These are phyloP conservation scores for Holothuria glaberrima DNA, from an alignment of 35 echinoderm and acorn worm species.

Conservation along the genomic window DNA sequence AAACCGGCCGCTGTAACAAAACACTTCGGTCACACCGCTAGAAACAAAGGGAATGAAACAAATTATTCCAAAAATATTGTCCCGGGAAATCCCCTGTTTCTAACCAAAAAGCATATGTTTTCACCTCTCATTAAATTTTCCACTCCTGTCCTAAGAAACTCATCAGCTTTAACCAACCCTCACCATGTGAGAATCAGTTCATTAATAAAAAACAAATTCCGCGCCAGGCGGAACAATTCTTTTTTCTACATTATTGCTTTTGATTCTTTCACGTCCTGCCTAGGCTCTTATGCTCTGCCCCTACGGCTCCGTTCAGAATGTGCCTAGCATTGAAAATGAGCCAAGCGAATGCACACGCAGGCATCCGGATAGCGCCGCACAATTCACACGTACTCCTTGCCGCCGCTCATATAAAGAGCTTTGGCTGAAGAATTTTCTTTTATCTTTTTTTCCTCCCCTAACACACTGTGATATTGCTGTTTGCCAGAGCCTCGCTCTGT, in stretches of 20 bases:
- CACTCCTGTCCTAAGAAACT: slow-evolving; percentile 13
- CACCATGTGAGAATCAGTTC: slow-evolving; percentile 65
- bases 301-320: slow-evolving; percentile 52
- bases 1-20: slow-evolving; percentile 18
- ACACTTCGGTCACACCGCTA: slow-evolving; percentile 13
- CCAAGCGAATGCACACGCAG: slow-evolving; percentile 49
- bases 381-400: slow-evolving; percentile 42
- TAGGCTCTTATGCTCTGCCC: slow-evolving; percentile 30
- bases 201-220: slow-evolving; percentile 74
- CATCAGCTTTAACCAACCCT: slow-evolving; percentile 42
- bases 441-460: slow-evolving; percentile 42
- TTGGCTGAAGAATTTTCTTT: slow-evolving; percentile 50
- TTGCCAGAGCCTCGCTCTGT: slow-evolving; percentile 20
- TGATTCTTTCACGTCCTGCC: slow-evolving; percentile 37
- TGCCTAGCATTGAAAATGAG: slow-evolving; percentile 61
- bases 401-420: slow-evolving; percentile 11
- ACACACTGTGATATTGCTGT: slow-evolving; percentile 13
- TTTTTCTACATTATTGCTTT: slow-evolving; percentile 58
- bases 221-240: slow-evolving; percentile 68
- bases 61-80: slow-evolving; percentile 1
- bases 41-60: slow-evolving; percentile 35
- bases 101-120: slow-evolving; percentile 15
- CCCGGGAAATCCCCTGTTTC: slow-evolving; percentile 43
- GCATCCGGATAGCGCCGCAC: slow-evolving; percentile 34
- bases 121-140: neutral